Percentiles rank a stretch among this genome's conserved stretches.
Conservation (phyloP, 1,140 invertebrate genomes). For the Drosophila trapezifrons region DNA sequence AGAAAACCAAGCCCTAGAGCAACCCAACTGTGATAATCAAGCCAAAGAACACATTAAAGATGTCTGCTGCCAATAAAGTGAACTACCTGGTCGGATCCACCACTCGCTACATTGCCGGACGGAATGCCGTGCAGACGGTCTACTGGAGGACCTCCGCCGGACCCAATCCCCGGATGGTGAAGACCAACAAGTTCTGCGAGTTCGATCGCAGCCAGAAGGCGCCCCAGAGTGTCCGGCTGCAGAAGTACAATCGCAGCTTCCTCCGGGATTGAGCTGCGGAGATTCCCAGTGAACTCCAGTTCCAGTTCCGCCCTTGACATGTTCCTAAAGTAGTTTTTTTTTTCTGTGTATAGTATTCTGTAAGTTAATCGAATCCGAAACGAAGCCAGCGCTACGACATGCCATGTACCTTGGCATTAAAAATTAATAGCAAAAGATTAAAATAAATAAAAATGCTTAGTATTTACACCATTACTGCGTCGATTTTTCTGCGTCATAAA, state of each 20-base stretch:
- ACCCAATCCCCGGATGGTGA: conserved; percentile 85
- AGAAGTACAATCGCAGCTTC: conserved; percentile 64
- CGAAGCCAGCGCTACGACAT: conserved; percentile 33
- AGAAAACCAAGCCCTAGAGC: conserved; percentile 18
- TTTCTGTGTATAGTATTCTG: conserved; percentile 28
- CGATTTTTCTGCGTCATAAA: conserved; percentile 24
- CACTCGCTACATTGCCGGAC: conserved; percentile 88
- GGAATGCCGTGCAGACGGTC: conserved; percentile 89
- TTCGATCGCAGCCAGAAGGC: conserved; percentile 84
- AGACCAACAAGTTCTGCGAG: conserved; percentile 87
- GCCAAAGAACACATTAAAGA: conserved; percentile 28
- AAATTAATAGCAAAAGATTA: conserved; percentile 40
- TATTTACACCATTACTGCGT: conserved; percentile 30
- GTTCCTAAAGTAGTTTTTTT: conserved; percentile 58
- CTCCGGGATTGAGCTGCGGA: conserved; percentile 30
- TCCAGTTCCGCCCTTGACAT: conserved; percentile 24
- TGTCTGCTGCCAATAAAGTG: conserved; percentile 84
- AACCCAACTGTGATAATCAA: conserved; percentile 60
- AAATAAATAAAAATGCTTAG: conserved; percentile 54
- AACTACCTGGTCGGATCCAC: conserved; percentile 87
- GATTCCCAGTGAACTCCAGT: background rate
- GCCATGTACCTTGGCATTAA: conserved; percentile 55
- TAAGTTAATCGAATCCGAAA: conserved; percentile 30
- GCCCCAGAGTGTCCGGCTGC: conserved; percentile 59
- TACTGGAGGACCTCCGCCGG: conserved; percentile 87